Base-by-base conservation (phyloP, 2,797 vertebrate species). In the Ispidina picta region DNA sequence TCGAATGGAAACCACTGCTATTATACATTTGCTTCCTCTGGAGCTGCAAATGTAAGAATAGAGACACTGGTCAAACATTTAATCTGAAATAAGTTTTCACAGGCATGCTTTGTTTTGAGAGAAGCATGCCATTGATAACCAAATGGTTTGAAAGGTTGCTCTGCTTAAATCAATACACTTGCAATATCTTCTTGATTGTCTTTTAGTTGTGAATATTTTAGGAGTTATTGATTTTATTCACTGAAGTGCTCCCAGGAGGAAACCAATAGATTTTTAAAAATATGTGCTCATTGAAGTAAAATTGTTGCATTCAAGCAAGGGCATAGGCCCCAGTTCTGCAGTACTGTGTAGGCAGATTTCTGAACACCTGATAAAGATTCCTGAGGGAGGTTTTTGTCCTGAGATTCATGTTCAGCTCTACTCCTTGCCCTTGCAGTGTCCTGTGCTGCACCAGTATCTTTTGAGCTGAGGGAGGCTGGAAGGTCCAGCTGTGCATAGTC, bases 161-260 rank as follows among this genome's bases (percentile, higher is more conserved):
- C 80, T 92, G 48, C 56, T 83, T 58, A 22, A 92, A 75, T 91
- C 44, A 62, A 41, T 88, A 37, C 13, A 81, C 18, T 89, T 79
- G 22, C 29, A 56, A 9, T 64, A 62, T 64, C 29, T 78, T 88
- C 59, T 81, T 84, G 19, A 44, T 76, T 74, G 70, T 89, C 29
- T 88, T 62, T 41, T 46, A 77, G 26, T 63, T 80, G 58, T 89
- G 86, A 91, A 58, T 90, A 86, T 89, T 90, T 94, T 85, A 88
- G 73, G 81, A 85, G 65, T 55, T 89, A 68, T 60, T 86, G 68
- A 74, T 72, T 56, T 22, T 66, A 35, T 76, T 78, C 0, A 0
- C 52, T 80, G 55, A 58, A 58, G 55, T 58, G 31, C 55, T 90
- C 65, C 48, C 44, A 83, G 71, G 81, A 81, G 63, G 28, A 80